Evolutionary conservation across 2,888 invertebrate genomes (phyloP), one percentile per base, ranked within the genome.

Genomic region (Celastrina argiolus): DNA sequence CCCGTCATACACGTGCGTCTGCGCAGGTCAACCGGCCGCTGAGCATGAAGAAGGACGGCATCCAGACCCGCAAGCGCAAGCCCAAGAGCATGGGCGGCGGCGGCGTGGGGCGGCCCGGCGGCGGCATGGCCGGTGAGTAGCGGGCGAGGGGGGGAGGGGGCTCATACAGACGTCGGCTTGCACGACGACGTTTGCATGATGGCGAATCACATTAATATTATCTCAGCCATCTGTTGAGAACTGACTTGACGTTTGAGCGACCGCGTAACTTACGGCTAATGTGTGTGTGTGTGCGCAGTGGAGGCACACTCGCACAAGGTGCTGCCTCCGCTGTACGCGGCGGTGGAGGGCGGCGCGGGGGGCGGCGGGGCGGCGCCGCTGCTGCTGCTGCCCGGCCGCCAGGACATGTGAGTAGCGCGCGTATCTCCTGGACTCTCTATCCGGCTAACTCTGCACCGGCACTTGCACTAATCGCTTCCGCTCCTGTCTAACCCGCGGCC

Each of bases 1-100:
- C 88, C 83, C 34, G 4, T 63, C 10, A 63, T 42, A 26, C 42
- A 1, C 8, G 1, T n/a, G 7, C 16, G 10, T 65, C 28, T 66
- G 81, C 81, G 72, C 92, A 98, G 97, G 96, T 98, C 69, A 96
- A 96, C 85, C 95, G 99, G 73, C 99, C 99, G 66, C 92, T 97
- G 75, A 97, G 98, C 76, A 99, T 99, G 99, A 99, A 98, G 89
- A 99, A 99, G 88, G 99, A 99, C 74, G 98, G 98, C 61, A 99
- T 99, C 80, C 99, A 99, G 91, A 98, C 98, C 65, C 93, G 99
- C 72, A 99, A 99, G 86, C 93, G 99, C 70, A 98, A 99, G 81
- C 96, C 96, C 58, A 96, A 96, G 87, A 94, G 88, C 79, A 88
- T 90, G 87, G 88, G 90, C 70, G 85, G 77, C 70, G 85, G 77